Evolutionary conservation across 2,113 vertebrate genomes (phyloP).

Genomic region (Phylloscopus trochilus): DNA sequence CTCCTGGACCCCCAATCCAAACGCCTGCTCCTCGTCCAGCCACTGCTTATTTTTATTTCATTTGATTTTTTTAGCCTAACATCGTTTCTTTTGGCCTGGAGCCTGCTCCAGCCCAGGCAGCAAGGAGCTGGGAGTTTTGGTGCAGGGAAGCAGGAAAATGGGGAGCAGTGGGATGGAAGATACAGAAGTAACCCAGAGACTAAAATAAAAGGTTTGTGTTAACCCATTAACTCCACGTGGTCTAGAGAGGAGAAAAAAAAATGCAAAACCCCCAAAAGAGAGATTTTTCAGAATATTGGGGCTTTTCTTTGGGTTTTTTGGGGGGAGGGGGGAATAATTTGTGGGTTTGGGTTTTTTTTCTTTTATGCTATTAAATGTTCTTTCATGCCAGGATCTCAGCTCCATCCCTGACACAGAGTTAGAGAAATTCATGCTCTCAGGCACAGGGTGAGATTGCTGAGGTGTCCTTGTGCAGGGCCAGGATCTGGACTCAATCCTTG

Average conservation of each 20-base stretch:
- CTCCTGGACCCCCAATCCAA: not conserved
- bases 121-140: fast-evolving
- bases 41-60: not conserved
- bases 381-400: not conserved
- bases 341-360: fast-evolving
- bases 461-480: not conserved
- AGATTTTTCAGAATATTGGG: not conserved
- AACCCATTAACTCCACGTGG: not conserved
- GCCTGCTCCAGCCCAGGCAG: not conserved
- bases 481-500: not conserved
- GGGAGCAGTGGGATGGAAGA: not conserved
- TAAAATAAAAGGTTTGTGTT: not conserved
- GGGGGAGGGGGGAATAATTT: fast-evolving
- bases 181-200: not conserved
- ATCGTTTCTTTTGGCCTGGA: not conserved
- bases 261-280: fast-evolving
- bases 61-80: not conserved
- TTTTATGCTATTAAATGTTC: not conserved
- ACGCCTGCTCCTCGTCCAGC: not conserved
- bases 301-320: not conserved
- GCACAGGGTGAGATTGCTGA: not conserved
- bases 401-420: not conserved
- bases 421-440: not conserved
- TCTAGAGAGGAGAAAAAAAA: too few relatives aligned
- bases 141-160: not conserved